Evolutionary conservation across 2,797 vertebrate genomes (phyloP).

Genomic region (Anomalospiza imberbis): DNA sequence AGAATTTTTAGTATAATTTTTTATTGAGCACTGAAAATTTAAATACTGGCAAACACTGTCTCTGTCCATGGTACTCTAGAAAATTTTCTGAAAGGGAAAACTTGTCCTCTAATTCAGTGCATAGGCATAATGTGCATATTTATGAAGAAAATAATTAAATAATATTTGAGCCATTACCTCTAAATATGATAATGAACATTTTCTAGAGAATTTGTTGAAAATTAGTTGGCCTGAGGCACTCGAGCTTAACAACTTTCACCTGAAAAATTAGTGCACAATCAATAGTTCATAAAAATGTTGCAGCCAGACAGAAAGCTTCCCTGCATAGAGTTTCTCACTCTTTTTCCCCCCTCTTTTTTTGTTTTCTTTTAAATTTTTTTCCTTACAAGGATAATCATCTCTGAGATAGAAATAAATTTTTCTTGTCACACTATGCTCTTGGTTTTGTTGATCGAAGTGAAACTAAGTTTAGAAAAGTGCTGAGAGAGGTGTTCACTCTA

Average conservation of each 20-base stretch:
- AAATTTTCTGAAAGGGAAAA: neutral
- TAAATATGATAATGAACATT: neutral
- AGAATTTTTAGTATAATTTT: neutral
- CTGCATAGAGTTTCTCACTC: neutral
- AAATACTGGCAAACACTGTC: neutral
- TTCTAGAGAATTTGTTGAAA: neutral
- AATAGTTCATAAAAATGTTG: neutral
- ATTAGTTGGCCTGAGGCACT: neutral
- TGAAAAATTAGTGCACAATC: neutral
- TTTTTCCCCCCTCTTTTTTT: rapidly evolving
- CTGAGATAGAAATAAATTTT: neutral
- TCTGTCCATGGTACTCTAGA: neutral
- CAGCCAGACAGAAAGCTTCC: neutral
- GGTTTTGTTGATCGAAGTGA: neutral
- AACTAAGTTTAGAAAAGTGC: neutral
- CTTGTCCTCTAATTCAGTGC: neutral
- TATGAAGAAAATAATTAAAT: neutral
- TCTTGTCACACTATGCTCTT: neutral
- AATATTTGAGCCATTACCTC: neutral
- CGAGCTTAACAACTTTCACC: neutral
- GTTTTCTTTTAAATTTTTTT: neutral
- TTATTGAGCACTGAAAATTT: neutral
- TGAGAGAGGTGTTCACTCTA: neutral
- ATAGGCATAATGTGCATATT: neutral
- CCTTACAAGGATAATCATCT: neutral